Evolutionary conservation across 2,113 vertebrate genomes (phyloP).

Genomic region (Heterochromis multidens): DNA sequence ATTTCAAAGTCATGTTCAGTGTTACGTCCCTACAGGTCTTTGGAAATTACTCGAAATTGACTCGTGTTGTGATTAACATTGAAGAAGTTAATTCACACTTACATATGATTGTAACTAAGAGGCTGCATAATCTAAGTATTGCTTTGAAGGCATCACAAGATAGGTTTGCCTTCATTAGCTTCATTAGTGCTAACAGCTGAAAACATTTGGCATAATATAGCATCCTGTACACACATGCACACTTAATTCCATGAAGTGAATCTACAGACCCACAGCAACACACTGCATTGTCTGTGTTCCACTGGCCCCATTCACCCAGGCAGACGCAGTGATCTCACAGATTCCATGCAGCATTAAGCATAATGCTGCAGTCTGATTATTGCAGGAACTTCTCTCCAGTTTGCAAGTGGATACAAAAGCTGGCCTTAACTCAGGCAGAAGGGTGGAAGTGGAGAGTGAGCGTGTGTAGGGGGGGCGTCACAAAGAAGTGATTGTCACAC

Average conservation of each 20-base stretch:
- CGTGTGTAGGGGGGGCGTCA: neutral
- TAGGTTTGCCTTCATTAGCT: neutral
- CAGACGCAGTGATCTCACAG: slow-evolving; percentile 34
- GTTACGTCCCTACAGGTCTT: neutral
- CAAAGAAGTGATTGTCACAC: slow-evolving; percentile 44
- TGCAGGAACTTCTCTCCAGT: slow-evolving; percentile 30
- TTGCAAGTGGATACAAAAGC: slow-evolving; percentile 29
- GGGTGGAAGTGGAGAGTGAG: neutral
- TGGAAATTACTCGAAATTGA: neutral
- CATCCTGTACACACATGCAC: neutral
- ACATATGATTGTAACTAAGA: neutral
- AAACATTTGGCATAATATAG: neutral
- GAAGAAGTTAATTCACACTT: neutral
- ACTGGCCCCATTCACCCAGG: slow-evolving; percentile 9
- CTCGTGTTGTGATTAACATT: neutral
- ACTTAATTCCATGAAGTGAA: neutral
- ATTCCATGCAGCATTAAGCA: slow-evolving; percentile 22
- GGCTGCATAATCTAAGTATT: neutral
- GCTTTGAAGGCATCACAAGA: neutral
- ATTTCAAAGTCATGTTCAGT: neutral
- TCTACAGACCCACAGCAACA: slow-evolving; percentile 2
- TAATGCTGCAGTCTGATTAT: neutral
- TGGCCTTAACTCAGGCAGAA: neutral
- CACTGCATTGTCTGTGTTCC: slow-evolving; percentile 37
- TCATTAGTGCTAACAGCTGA: neutral